Base-by-base conservation (phyloP, 1,140 invertebrate genomes). In the Lordiphosa clarofinis region DNA sequence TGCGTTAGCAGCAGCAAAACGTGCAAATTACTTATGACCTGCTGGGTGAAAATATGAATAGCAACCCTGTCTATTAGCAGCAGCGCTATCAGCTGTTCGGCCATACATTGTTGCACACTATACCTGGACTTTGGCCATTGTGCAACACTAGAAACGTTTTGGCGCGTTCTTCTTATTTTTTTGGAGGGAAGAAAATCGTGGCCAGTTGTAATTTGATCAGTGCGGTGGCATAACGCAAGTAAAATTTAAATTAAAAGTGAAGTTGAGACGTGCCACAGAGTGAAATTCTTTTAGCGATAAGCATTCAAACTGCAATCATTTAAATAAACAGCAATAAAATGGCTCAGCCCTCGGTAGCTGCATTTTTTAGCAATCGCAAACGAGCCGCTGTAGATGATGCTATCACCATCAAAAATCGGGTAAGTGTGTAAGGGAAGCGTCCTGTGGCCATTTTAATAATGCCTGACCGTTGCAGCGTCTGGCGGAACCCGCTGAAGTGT, bases 351-450 rank as follows among this genome's bases (percentile, higher is more conserved):
- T 93, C 92, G 37, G 91, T 94, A 56, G 92, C 93, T 57, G 90
- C 91, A 66, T 94, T 91, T 89, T 94, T 94, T 88, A 92, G 91
- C 87, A 92, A 92, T 64, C 91, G 93, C 78, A 94, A 94, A 88
- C 91, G 93, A 61, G 90, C 91, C 44, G 93, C 92, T 10, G 84
- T 89, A n/a, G 93, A 94, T 43, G 93, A 94, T 69, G 88, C 92
- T 12, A 89, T 90, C 36, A 90, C 88, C 62, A 91, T 91, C 33
- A 91, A 92, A 60, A 92, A 89, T 75, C 92, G 93, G 88, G 89
- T 94, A 70, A 90, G 86, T 73, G 4, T 52, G 13, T 55, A 28
- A 61, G 37, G 46, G 43, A 36, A 38, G 28, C 47, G 43, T 59
- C 56, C 52, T 75, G 53, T 72, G 64, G 56, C 56, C 62, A 72